Evolutionary conservation across 2,797 vertebrate genomes (phyloP).

Genomic region (Falco columbarius): DNA sequence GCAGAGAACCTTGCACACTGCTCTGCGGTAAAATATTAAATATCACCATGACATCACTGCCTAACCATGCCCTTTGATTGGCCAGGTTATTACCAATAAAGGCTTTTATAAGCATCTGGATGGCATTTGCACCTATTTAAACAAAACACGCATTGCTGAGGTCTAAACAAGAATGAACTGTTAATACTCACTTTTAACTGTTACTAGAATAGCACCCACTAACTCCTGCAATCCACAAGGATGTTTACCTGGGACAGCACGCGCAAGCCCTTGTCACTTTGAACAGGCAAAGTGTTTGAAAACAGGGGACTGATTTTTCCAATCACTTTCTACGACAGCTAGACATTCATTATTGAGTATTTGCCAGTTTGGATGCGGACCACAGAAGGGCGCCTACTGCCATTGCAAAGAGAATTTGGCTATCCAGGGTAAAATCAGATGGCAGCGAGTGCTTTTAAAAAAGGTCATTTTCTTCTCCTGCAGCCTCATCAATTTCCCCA

Average conservation of each 20-base stretch:
- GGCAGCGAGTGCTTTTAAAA: neutral
- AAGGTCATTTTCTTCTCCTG: neutral
- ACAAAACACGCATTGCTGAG: conserved; percentile 81
- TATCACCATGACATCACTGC: conserved; percentile 79
- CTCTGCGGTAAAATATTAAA: conserved; percentile 81
- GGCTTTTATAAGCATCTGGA: conserved; percentile 85
- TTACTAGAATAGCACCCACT: conserved; percentile 81
- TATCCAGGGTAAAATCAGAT: neutral
- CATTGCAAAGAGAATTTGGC: neutral
- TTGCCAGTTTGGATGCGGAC: neutral
- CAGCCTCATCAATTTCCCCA: neutral
- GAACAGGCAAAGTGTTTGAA: no score
- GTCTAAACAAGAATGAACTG: conserved; percentile 82
- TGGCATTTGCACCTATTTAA: conserved; percentile 88
- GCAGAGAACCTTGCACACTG: conserved; percentile 65
- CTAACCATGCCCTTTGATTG: conserved; percentile 80
- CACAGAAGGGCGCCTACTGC: fast-evolving
- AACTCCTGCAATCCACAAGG: conserved; percentile 71
- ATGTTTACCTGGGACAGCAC: conserved; percentile 64
- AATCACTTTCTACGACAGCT: neutral
- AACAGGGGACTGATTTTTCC: neutral
- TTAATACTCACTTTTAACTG: conserved; percentile 83
- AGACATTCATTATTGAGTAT: neutral
- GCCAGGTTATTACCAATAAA: conserved; percentile 81
- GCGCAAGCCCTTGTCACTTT: neutral